phyloP scores from a whole-genome alignment of 2,888 invertebrate genomes.

The Drosophila formosana region DNA sequence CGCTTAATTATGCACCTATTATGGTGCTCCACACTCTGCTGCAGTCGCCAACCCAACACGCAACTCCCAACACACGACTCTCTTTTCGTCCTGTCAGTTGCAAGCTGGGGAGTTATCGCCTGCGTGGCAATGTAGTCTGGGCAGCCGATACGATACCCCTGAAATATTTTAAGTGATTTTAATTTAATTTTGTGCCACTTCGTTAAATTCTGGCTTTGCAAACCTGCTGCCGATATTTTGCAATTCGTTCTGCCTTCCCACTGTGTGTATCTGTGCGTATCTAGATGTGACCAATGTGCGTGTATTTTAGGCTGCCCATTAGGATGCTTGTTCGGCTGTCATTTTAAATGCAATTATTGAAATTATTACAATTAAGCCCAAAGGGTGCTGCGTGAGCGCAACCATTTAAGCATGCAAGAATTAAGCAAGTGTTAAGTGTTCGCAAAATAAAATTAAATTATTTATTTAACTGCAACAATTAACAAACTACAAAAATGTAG shows the following conservation, averaged over 20 bases:
- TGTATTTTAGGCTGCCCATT: slow-evolving; percentile 33
- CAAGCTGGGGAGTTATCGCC: slow-evolving; percentile 43
- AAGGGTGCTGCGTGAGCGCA: slow-evolving; percentile 21
- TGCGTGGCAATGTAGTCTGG: slow-evolving; percentile 31
- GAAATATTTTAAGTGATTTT: slow-evolving; percentile 76
- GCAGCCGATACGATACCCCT: slow-evolving; percentile 42
- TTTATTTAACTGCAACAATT: too few relatives aligned
- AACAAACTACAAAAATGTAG: too few relatives aligned
- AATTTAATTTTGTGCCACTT: slow-evolving; percentile 65
- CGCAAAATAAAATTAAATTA: not conserved
- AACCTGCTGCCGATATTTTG: slow-evolving; percentile 23
- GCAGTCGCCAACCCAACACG: slow-evolving; percentile 1
- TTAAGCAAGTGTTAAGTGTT: not conserved
- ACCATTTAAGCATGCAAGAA: not conserved
- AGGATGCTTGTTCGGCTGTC: slow-evolving; percentile 27
- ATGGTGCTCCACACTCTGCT: slow-evolving; percentile 36
- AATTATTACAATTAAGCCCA: not conserved
- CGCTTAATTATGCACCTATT: slow-evolving; percentile 75
- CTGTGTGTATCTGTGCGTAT: slow-evolving; percentile 3
- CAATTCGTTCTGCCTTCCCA: slow-evolving; percentile 9
- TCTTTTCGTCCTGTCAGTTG: slow-evolving; percentile 22
- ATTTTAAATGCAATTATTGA: slow-evolving; percentile 9
- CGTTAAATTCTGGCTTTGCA: slow-evolving; percentile 32
- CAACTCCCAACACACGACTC: slow-evolving; percentile 1
- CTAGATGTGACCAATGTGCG: slow-evolving; percentile 3